phyloP scores from a whole-genome alignment of 2,113 vertebrate species.

The Xenopus borealis region DNA sequence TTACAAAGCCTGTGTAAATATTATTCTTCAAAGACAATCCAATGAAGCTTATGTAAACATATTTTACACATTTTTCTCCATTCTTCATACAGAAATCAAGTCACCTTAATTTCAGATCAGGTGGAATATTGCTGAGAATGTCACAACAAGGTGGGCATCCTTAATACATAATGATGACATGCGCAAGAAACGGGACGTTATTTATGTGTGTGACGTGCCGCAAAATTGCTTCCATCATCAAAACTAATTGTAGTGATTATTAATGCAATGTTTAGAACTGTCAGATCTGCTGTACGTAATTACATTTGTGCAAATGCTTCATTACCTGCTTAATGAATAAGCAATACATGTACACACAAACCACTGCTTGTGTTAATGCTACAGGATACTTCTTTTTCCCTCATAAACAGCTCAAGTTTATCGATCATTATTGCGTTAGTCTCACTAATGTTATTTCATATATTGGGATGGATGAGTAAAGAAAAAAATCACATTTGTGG shows the following conservation, averaged over 20 bases:
- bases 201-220: constrained; percentile 95
- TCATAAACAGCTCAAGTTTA: no score
- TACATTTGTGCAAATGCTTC: constrained; percentile 98
- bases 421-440: no score
- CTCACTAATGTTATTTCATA: no score
- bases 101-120: constrained; percentile 64
- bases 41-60: constrained; percentile 27
- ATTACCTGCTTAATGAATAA: constrained; percentile 99
- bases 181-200: constrained; percentile 89
- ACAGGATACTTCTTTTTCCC: constrained; percentile 42
- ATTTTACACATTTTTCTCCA: constrained; percentile 35
- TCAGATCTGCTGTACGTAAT: constrained; percentile 96
- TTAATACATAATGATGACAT: constrained; percentile 95
- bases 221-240: constrained; percentile 99
- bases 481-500: no score
- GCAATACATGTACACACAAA: constrained; percentile 87
- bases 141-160: constrained; percentile 79
- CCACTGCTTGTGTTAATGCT: constrained; percentile 96
- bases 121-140: constrained; percentile 66
- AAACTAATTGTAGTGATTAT: constrained; percentile 99
- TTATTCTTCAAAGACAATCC: constrained; percentile 38
- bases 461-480: no score
- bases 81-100: constrained; percentile 53
- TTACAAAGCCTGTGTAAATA: constrained; percentile 16
- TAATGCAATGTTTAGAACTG: constrained; percentile 94